These are phyloP conservation scores for Echinometra lucunter DNA, from an alignment of 53 echinoderm and acorn worm genomes.

Conservation along the genomic window DNA sequence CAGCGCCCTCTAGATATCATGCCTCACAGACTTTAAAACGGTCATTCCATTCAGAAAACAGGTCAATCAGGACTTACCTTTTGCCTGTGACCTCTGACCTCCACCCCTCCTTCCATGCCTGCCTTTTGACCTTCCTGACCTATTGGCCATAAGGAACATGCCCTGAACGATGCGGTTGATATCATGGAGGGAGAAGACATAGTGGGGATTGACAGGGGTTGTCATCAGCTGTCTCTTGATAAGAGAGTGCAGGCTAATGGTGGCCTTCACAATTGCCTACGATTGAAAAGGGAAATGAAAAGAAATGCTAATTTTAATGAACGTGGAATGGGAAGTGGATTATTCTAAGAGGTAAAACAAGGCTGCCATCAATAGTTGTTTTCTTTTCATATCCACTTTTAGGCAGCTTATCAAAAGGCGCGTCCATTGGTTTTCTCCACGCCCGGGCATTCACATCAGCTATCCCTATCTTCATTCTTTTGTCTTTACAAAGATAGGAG, in stretches of 20 bases:
- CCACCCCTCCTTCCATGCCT: constrained; percentile 81
- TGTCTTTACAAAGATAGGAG: too few species aligned
- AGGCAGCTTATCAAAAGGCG: too few species aligned
- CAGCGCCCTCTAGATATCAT: too few species aligned
- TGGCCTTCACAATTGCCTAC: constrained; percentile 91
- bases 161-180: constrained; percentile 84
- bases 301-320: neutral
- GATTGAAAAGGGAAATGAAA: constrained; percentile 20
- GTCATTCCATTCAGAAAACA: too few species aligned
- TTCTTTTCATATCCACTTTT: neutral
- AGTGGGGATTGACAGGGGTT: constrained; percentile 91
- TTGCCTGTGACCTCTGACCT: constrained; percentile 68
- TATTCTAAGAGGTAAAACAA: neutral
- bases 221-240: constrained; percentile 79
- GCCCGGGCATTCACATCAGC: too few species aligned
- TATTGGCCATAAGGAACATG: constrained; percentile 89
- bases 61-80: constrained; percentile 60
- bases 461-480: too few species aligned
- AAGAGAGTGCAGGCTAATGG: constrained; percentile 74
- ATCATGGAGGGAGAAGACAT: constrained; percentile 94
- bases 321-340: neutral
- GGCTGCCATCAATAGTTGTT: neutral
- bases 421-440: too few species aligned
- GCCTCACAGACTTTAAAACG: too few species aligned
- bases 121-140: constrained; percentile 80